A percentile compares a stretch with the other conserved stretches of the same genome.
phyloP scores from a whole-genome alignment of 2,888 invertebrate genomes.

The Stenotaenia linearis region DNA sequence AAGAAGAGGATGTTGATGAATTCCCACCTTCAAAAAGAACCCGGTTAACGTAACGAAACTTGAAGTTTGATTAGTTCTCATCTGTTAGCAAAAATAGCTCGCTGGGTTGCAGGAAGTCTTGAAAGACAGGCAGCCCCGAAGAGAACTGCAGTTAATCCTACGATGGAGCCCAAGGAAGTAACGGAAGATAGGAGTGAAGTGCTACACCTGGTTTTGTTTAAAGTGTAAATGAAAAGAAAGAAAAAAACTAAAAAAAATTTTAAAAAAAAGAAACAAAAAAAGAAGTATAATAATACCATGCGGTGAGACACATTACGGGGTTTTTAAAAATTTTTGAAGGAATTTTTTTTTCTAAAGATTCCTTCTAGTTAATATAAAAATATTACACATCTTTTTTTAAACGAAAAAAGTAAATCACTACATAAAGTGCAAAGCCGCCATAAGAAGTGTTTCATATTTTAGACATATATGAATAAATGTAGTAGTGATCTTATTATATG shows the following conservation, averaged over 20 bases:
- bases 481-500: not conserved
- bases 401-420: not conserved
- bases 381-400: not conserved
- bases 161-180: not conserved
- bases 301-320: not conserved
- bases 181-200: not conserved
- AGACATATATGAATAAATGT: not conserved
- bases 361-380: not conserved
- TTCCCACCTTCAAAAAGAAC: constrained; percentile 65
- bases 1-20: constrained; percentile 59
- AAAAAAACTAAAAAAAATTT: not conserved
- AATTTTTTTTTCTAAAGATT: not conserved
- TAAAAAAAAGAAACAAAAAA: not conserved
- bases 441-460: not conserved
- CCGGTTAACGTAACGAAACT: constrained; percentile 61
- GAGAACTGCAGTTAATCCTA: not conserved
- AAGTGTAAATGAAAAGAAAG: not conserved
- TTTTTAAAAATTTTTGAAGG: not conserved
- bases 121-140: not conserved
- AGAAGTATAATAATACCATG: not conserved
- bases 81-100: not conserved
- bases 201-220: not conserved
- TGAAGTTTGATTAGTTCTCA: not conserved
- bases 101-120: not conserved
- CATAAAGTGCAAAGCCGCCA: not conserved